Evolutionary conservation across 1,140 invertebrate species (phyloP), one percentile per base, ranked within the genome.

Genomic region (Brachystomella parvula): DNA sequence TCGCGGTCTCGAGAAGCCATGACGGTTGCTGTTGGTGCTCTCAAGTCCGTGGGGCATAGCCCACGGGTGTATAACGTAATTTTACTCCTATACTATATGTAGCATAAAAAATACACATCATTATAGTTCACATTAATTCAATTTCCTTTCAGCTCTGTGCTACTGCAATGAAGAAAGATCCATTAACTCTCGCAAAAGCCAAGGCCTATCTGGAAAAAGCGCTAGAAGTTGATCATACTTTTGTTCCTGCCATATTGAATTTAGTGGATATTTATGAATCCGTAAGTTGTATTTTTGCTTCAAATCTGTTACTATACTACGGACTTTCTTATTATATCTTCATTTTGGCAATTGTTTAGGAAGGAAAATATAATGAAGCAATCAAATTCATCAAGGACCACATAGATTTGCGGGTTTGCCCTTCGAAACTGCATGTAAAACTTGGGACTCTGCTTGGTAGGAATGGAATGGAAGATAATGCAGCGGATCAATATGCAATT

Each of bases 181-280:
- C 85, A 39, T 78, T 82, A 3, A 82, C 81, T 21, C 77, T 85
- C 53, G 75, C 79, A 1, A 86, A 86, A 74, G 84, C 84, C 0
- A 87, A 86, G 76, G 81, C 81, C 64, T 79, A 86, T 26, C 75
- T 89, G 39, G 86, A 89, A 74, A 87, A 85, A 73, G 87, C 87
- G 24, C 77, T 89, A 57, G 79, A 79, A 61, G 79, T 83, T 73
- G 87, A 89, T 74, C 82, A 84, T 32, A 77, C 77, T 1, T 85
- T 85, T 75, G 75, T 88, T 21, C 83, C 86, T 15, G 86, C 87
- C 35, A 83, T 89, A 1, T 87, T 84, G 74, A 79, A 85, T 24
- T 77, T 89, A 64, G 85, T 83, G 26, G 85, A 88, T 71, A 83
- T 84, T 62, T 80, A 78, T 33, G 79, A 80, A 61, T 77, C 81